Base-by-base conservation (phyloP, 2,888 invertebrate genomes). In the Sinelater perroti region DNA sequence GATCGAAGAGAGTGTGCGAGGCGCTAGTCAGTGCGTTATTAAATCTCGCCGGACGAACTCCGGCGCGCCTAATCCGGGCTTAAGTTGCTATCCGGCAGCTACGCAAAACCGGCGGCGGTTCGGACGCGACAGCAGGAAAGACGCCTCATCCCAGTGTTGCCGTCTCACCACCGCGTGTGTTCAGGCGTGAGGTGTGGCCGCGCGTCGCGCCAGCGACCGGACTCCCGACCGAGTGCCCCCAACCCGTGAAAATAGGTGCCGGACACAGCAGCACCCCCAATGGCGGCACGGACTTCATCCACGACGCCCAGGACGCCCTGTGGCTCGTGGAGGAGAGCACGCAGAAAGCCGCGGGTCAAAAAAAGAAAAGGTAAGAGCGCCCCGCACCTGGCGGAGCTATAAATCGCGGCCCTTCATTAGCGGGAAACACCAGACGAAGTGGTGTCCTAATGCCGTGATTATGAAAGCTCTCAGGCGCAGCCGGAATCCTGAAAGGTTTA, bases 201-300 rank as follows among this genome's bases (percentile, higher is more conserved):
- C n/a, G n/a, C n/a, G n/a, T n/a, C n/a, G n/a, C n/a, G n/a, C n/a
- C n/a, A n/a, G n/a, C n/a, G n/a, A n/a, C n/a, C n/a, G n/a, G n/a
- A n/a, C n/a, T n/a, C n/a, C n/a, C n/a, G n/a, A n/a, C n/a, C n/a
- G n/a, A n/a, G n/a, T n/a, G n/a, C n/a, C n/a, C n/a, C n/a, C n/a
- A n/a, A n/a, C n/a, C 18, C 45, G 35, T 46, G 78, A 83, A 81
- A 78, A 83, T 84, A 83, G 84, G 84, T 75, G 80, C 83, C 66
- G 80, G 80, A 74, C 82, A 82, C 67, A 83, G 83, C 76, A 76
- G 76, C 69, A 79, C 63, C 14, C 20, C 60, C 5, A 60, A 66
- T 63, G 64, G 62, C 45, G 33, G 62, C 14, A 53, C 55, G 46
- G 72, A 72, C 56, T 64, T 71, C 54, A 56, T 75, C 38, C 68